A percentile compares a stretch with the other conserved stretches of the same genome.
These are phyloP conservation scores for Drosophila triauraria DNA, from an alignment of 1,140 invertebrate genomes.

Conservation along the genomic window DNA sequence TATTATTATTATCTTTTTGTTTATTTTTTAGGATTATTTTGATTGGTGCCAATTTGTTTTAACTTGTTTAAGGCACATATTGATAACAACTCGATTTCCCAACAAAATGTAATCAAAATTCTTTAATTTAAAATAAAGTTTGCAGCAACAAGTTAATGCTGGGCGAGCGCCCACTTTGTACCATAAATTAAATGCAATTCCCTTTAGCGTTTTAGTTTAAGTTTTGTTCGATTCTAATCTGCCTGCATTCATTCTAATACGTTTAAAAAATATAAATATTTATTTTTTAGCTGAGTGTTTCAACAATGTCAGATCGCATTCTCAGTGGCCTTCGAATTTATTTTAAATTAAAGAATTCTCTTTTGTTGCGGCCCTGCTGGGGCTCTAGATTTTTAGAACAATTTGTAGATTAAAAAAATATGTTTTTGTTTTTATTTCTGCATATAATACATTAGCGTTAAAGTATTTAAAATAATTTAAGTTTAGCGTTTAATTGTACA, in stretches of 20 bases:
- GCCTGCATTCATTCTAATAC: conserved; percentile 23
- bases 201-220: conserved; percentile 28
- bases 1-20: neutral
- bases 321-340: conserved; percentile 18
- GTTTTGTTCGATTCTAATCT: conserved; percentile 43
- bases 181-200: conserved; percentile 81
- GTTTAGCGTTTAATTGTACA: conserved; percentile 69
- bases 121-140: conserved; percentile 75
- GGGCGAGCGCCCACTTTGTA: conserved; percentile 55
- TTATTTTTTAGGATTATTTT: conserved; percentile 41
- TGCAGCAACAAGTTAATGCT: conserved; percentile 13
- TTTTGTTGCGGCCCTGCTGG: conserved; percentile 15
- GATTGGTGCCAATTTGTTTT: conserved; percentile 40
- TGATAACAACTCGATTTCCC: conserved; percentile 32
- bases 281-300: conserved; percentile 19
- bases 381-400: conserved; percentile 12
- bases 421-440: conserved; percentile 48
- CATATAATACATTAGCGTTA: conserved; percentile 74
- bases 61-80: conserved; percentile 65
- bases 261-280: conserved; percentile 33
- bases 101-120: conserved; percentile 50
- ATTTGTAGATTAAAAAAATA: conserved; percentile 19
- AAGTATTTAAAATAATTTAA: conserved; percentile 67
- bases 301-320: conserved; percentile 13
- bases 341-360: conserved; percentile 78